These are phyloP conservation scores for Rhinichthys osculus DNA, from an alignment of 2,797 vertebrate species.

Conservation along the genomic window DNA sequence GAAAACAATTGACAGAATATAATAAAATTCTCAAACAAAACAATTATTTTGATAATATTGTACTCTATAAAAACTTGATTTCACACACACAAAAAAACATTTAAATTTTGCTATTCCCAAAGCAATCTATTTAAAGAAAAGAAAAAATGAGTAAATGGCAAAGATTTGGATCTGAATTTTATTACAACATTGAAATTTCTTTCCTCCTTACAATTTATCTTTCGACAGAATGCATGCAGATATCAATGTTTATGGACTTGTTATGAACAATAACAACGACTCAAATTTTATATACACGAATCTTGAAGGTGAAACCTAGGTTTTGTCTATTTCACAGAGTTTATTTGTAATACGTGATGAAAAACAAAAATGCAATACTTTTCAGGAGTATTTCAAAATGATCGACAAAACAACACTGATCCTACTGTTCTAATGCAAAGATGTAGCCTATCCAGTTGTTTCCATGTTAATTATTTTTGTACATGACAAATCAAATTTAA, in stretches of 20 bases:
- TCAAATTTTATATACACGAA: no score
- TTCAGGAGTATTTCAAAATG: background rate
- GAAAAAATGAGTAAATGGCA: background rate
- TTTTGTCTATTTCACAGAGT: background rate
- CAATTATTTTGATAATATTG: background rate
- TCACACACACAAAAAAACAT: background rate
- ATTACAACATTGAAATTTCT: background rate
- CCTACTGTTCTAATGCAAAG: background rate
- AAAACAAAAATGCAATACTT: background rate
- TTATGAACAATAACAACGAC: background rate
- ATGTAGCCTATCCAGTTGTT: background rate
- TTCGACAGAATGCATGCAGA: background rate
- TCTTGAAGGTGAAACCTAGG: background rate
- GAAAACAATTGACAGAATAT: background rate
- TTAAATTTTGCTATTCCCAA: background rate
- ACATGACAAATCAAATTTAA: background rate
- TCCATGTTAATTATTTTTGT: background rate
- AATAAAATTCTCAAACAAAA: background rate
- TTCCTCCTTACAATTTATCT: background rate
- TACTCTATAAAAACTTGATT: background rate
- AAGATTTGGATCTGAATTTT: background rate
- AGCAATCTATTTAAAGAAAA: background rate
- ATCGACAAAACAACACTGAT: background rate
- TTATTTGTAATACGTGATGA: background rate
- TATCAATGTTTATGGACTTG: background rate